Percentiles rank a stretch among this genome's conserved stretches.
Conservation (phyloP, 2,888 invertebrate species). For the Cephus pygmeus region DNA sequence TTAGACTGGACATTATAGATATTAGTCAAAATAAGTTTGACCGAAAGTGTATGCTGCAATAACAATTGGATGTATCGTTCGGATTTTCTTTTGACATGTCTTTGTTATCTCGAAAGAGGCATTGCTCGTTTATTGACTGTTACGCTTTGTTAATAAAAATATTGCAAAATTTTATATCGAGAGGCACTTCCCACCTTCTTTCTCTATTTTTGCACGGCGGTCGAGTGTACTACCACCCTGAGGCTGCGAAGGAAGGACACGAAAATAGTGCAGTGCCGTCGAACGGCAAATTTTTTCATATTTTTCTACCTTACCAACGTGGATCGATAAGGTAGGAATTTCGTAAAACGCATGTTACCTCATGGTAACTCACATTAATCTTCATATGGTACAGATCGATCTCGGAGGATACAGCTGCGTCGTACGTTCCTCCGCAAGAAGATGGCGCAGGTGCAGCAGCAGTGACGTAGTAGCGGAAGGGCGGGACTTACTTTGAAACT, state of each 20-base stretch:
- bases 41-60: slow-evolving; percentile 48
- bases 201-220: too few species aligned
- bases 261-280: neutral
- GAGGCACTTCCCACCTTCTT: neutral
- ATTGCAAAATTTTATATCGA: slow-evolving; percentile 35
- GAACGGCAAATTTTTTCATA: neutral
- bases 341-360: rapidly evolving
- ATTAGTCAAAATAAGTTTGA: slow-evolving; percentile 41
- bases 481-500: slow-evolving; percentile 37
- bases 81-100: slow-evolving; percentile 39
- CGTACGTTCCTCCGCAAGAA: neutral
- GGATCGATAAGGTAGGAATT: neutral
- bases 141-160: slow-evolving; percentile 59
- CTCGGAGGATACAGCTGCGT: neutral
- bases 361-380: neutral
- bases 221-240: neutral
- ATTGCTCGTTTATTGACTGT: slow-evolving; percentile 54
- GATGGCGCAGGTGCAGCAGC: neutral
- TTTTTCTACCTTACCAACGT: neutral
- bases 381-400: neutral
- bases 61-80: slow-evolving; percentile 41
- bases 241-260: neutral
- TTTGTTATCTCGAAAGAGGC: slow-evolving; percentile 47
- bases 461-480: slow-evolving; percentile 3
- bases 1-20: slow-evolving; percentile 35